Percentiles rank a stretch among this genome's conserved stretches.
phyloP scores from a whole-genome alignment of 2,113 vertebrate species.

The Ursus arctos region DNA sequence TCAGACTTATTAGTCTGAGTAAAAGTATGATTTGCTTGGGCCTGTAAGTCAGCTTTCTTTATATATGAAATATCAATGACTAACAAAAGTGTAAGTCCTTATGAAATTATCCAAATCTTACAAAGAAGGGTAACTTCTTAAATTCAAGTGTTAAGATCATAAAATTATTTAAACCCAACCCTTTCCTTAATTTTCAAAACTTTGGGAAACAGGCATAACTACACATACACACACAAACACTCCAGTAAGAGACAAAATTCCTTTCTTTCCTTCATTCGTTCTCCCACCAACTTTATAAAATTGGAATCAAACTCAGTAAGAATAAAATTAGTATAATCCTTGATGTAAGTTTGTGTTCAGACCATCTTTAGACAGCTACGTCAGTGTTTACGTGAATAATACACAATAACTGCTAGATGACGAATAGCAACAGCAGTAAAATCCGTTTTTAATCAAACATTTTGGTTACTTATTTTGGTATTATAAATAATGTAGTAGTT shows the following conservation, averaged over 20 bases:
- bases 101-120: neutral
- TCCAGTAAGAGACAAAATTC: neutral
- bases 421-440: neutral
- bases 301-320: neutral
- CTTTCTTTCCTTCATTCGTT: neutral
- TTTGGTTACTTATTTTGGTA: neutral
- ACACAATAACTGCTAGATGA: neutral
- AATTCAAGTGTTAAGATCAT: neutral
- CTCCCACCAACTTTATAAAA: neutral
- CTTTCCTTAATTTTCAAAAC: neutral
- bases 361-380: neutral
- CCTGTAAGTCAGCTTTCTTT: neutral
- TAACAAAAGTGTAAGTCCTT: neutral
- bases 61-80: neutral
- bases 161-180: neutral
- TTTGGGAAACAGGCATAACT: neutral
- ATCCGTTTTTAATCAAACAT: neutral
- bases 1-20: neutral
- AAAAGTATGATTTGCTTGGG: neutral
- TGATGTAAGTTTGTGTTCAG: neutral
- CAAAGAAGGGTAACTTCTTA: neutral
- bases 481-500: neutral
- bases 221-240: neutral
- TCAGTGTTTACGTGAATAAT: neutral
- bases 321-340: neutral